phyloP scores from a whole-genome alignment of 2,888 invertebrate species.

The Pilophorus perplexus region DNA sequence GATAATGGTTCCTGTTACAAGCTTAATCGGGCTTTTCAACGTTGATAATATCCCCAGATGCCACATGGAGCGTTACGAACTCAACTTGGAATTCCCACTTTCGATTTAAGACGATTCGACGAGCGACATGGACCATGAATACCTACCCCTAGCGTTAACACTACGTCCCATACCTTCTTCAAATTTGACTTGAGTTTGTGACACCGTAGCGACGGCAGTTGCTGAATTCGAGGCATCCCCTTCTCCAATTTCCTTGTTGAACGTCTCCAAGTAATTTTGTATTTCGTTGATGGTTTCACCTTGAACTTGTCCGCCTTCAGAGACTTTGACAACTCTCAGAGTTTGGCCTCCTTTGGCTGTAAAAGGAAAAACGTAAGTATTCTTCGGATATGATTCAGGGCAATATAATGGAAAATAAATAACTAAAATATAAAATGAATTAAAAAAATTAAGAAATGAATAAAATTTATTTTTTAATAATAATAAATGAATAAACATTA shows the following conservation, averaged over 20 bases:
- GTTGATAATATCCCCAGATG: no score
- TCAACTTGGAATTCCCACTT: no score
- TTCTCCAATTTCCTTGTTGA: slow-evolving; percentile 75
- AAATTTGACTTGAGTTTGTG: slow-evolving; percentile 44
- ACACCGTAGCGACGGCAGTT: slow-evolving; percentile 8
- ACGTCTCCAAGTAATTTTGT: slow-evolving; percentile 76
- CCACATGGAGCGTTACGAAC: no score
- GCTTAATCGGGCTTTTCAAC: no score
- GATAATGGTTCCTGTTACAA: no score
- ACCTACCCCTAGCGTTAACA: no score
- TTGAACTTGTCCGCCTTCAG: slow-evolving; percentile 23
- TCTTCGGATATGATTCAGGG: neutral
- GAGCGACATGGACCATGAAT: neutral
- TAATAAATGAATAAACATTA: no score
- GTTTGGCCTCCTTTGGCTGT: slow-evolving; percentile 33
- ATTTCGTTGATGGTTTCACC: slow-evolving; percentile 65
- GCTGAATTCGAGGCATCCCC: slow-evolving; percentile 52
- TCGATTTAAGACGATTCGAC: no score
- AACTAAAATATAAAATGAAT: no score
- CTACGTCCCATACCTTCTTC: slow-evolving; percentile 45
- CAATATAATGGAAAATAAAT: neutral
- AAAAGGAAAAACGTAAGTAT: neutral
- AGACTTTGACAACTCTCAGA: slow-evolving; percentile 46
- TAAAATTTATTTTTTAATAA: neutral
- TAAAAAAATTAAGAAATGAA: no score